These are phyloP conservation scores for Argynnis bischoffii DNA, from an alignment of 2,888 invertebrate genomes.

Conservation along the genomic window DNA sequence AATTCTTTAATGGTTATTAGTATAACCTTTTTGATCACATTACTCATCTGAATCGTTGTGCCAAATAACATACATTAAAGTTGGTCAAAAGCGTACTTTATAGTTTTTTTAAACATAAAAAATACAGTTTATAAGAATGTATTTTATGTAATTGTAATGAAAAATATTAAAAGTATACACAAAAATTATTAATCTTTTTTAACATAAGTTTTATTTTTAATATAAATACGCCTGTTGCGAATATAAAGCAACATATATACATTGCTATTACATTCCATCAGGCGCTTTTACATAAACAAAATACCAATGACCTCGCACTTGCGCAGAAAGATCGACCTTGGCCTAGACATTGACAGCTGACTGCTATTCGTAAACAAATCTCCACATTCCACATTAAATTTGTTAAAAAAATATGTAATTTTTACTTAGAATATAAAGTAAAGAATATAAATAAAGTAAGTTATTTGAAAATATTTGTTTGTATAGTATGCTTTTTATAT, in stretches of 20 bases:
- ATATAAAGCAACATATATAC: not conserved
- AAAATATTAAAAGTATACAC: too few species aligned
- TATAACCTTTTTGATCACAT: too few species aligned
- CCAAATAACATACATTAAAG: too few species aligned
- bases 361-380: slow-evolving; percentile 31
- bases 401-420: not conserved
- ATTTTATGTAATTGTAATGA: too few species aligned
- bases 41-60: too few species aligned
- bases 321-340: slow-evolving; percentile 30
- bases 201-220: too few species aligned
- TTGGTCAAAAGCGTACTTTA: too few species aligned
- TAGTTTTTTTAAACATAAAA: too few species aligned
- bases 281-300: slow-evolving; percentile 2
- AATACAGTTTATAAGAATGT: too few species aligned
- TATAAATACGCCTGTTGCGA: too few species aligned
- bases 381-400: not conserved
- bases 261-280: not conserved
- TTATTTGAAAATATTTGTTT: not conserved
- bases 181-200: too few species aligned
- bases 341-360: slow-evolving; percentile 28
- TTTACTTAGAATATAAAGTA: not conserved
- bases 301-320: slow-evolving; percentile 30
- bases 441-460: not conserved
- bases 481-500: not conserved
- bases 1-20: too few species aligned